Evolutionary conservation across 1,140 invertebrate species (phyloP).

Genomic region (Luehdorfia chinensis): DNA sequence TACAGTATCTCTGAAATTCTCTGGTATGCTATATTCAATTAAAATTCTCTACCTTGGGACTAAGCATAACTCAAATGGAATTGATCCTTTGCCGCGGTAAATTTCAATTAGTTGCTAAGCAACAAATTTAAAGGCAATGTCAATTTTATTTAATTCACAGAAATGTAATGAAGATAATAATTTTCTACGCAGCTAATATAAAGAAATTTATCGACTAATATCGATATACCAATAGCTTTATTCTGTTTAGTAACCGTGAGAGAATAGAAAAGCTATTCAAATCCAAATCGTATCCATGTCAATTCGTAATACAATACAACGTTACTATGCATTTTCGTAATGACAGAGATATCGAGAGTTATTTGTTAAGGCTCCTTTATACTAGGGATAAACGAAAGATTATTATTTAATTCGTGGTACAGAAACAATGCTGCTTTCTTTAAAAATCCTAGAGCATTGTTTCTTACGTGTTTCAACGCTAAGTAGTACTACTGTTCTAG

Average conservation of each 20-base stretch:
- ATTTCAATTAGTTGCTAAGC: neutral
- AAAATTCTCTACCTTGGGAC: no score
- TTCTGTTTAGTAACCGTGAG: conserved; percentile 32
- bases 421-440: neutral
- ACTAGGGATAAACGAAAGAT: neutral
- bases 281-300: conserved; percentile 32
- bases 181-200: neutral
- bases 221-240: conserved; percentile 29
- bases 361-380: conserved; percentile 7
- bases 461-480: no score
- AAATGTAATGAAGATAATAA: neutral
- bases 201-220: conserved; percentile 41
- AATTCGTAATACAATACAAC: conserved; percentile 30
- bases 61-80: no score
- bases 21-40: neutral
- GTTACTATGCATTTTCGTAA: conserved; percentile 27
- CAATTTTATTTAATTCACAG: no score
- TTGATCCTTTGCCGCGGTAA: neutral
- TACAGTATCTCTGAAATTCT: no score
- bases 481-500: neutral
- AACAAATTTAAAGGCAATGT: neutral
- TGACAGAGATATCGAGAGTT: conserved; percentile 3
- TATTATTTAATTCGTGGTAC: neutral
- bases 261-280: conserved; percentile 24
- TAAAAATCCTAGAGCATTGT: neutral